Evolutionary conservation across 2,888 invertebrate genomes (phyloP).

Genomic region (Prostheceraeus crozeri): DNA sequence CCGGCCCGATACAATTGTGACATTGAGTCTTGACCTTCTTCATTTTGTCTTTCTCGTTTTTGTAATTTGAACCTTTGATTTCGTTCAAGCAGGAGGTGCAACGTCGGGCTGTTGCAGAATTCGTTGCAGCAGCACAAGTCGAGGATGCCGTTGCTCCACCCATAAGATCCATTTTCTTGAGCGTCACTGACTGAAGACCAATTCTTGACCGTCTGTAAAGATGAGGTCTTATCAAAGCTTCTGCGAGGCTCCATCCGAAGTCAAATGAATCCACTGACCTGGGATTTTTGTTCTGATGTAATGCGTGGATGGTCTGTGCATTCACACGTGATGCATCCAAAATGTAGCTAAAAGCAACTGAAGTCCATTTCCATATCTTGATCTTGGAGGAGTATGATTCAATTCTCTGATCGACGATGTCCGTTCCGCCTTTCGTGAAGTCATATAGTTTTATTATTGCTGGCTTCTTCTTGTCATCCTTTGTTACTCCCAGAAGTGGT

Average conservation of each 20-base stretch:
- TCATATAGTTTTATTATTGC: conserved; percentile 13
- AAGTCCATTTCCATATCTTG: background rate
- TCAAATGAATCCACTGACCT: conserved; percentile 7
- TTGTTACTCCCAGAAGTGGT: conserved; percentile 11
- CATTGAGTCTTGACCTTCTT: conserved; percentile 9
- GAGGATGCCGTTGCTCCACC: too few species aligned
- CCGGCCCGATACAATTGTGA: too few species aligned
- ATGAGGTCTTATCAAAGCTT: conserved; percentile 8
- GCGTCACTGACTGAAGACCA: conserved; percentile 7
- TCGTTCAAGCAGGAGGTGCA: conserved; percentile 1
- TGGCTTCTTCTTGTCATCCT: conserved; percentile 27
- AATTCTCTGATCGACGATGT: background rate
- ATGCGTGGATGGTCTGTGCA: background rate
- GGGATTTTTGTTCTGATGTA: conserved; percentile 20
- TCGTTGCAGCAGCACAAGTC: too few species aligned
- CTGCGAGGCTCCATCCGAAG: conserved; percentile 24
- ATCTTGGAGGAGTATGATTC: conserved; percentile 1
- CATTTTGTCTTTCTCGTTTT: conserved; percentile 14
- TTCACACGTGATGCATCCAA: conserved; percentile 9
- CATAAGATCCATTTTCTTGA: conserved; percentile 5
- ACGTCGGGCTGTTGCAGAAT: too few species aligned
- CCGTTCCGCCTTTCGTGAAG: conserved; percentile 20
- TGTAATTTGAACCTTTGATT: background rate
- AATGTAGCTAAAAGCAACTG: conserved; percentile 18
- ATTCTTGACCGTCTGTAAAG: background rate